Evolutionary conservation across 1,140 invertebrate species (phyloP).

Genomic region (Phthorimaea operculella): DNA sequence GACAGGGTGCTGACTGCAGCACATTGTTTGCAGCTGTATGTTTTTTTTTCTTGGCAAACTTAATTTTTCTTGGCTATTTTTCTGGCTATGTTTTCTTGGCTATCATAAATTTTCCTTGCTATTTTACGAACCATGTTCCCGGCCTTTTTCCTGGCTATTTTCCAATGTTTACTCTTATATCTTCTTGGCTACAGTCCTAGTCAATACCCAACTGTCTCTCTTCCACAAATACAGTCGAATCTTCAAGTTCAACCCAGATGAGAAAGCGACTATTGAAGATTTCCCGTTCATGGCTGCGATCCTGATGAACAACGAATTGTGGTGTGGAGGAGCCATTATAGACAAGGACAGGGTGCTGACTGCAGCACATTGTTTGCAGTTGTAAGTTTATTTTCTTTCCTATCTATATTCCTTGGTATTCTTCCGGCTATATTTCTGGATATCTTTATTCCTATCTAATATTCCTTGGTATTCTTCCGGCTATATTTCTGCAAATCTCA

Average conservation of each 20-base stretch:
- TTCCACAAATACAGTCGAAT: too few species aligned
- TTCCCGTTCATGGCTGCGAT: conserved; percentile 32
- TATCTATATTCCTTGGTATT: too few species aligned
- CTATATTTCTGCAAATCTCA: too few species aligned
- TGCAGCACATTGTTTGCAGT: conserved; percentile 49
- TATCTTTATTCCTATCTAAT: too few species aligned
- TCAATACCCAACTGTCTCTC: too few species aligned
- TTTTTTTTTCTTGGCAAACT: conserved; percentile 5
- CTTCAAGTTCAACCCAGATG: conserved; percentile 51
- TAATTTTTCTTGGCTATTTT: conserved; percentile 8
- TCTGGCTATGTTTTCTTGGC: too few species aligned
- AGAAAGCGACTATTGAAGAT: conserved; percentile 28
- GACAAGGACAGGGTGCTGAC: conserved; percentile 36
- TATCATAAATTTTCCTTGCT: neutral
- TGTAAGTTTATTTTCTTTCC: too few species aligned
- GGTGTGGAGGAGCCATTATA: conserved; percentile 13
- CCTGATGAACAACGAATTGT: neutral
- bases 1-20: conserved; percentile 46
- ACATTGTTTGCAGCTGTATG: conserved; percentile 52
- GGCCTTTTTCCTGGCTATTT: too few species aligned
- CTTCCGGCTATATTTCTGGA: too few species aligned
- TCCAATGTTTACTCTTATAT: too few species aligned
- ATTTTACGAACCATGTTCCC: neutral
- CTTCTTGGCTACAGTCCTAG: too few species aligned
- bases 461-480: too few species aligned